Percentiles rank a stretch among this genome's conserved stretches.
Conservation (phyloP, 2,888 invertebrate genomes). For the Machimus atricapillus region DNA sequence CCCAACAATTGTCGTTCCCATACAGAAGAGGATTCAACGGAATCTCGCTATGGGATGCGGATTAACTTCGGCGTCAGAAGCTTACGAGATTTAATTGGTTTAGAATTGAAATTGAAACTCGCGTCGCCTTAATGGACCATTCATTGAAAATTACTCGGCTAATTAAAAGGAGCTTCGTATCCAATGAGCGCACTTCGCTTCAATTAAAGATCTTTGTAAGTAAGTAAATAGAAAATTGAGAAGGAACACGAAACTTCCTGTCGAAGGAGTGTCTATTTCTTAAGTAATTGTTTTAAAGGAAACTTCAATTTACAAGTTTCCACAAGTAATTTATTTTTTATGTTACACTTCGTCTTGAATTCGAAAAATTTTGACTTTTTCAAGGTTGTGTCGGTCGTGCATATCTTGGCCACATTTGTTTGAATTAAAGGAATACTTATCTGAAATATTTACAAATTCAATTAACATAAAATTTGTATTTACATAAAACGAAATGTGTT, state of each 20-base stretch:
- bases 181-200: neutral
- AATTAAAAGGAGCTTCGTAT: neutral
- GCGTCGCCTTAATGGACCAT: conserved; percentile 42
- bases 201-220: neutral
- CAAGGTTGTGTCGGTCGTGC: neutral
- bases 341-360: neutral
- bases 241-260: neutral
- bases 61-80: conserved; percentile 46
- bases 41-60: conserved; percentile 34
- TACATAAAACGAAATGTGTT: too few relatives aligned
- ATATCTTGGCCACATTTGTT: neutral
- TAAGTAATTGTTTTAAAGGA: neutral
- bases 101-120: conserved; percentile 50
- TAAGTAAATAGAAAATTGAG: neutral
- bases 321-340: neutral
- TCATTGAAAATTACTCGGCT: conserved; percentile 27
- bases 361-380: neutral
- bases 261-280: neutral
- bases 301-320: neutral
- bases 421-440: neutral
- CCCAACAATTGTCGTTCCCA: neutral
- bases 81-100: conserved; percentile 50
- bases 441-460: neutral
- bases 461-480: neutral
- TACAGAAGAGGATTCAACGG: conserved; percentile 39